Base-by-base conservation (phyloP, 1,140 invertebrate genomes). In the Scaptomyza hsui region DNA sequence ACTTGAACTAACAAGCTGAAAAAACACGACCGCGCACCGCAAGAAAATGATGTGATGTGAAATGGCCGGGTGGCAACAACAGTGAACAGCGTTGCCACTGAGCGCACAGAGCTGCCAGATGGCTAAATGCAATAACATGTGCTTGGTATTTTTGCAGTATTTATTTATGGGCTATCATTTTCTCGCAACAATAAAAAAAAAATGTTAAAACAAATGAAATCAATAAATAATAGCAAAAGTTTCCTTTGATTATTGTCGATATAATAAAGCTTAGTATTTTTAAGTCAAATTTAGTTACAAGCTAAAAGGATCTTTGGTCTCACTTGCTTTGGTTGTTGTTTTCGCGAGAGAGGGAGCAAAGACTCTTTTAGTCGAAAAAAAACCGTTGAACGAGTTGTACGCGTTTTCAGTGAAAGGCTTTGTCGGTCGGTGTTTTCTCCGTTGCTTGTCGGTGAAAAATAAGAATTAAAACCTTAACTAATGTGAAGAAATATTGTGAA, bases 361-460 rank as follows among this genome's bases (percentile, higher is more conserved):
- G 56, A 45, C 44, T 61, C 16, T 45, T 48, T 69, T 48, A 70
- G 67, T 70, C 51, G 57, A 63, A 76, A 62, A 67, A 72, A 65
- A 67, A 75, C 72, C 61, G 72, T 76, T 71, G 57, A 52, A 59
- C 37, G 68, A 72, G 45, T 74, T 63, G 72, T 67, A 76, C 67
- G 68, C 47, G 72, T 62, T 80, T 59, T 72, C 21, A 26, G 60
- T 63, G 75, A 51, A 61, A 47, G 68, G 56, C 57, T 56, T 61
- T 61, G 64, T 79, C 72, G 57, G 78, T 81, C 71, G 75, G 63
- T 72, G 68, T 80, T 63, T 67, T 72, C 15, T 53, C 61, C 72
- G 78, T 75, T 65, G 65, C 32, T 64, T 60, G 51, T 73, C 56
- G 69, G 52, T 53, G 44, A 57, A 78, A 70, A 47, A 55, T 60